Percentiles rank a stretch among this genome's conserved stretches.
These are phyloP conservation scores for Clupea harengus DNA, from an alignment of 2,113 vertebrate genomes.

Conservation along the genomic window DNA sequence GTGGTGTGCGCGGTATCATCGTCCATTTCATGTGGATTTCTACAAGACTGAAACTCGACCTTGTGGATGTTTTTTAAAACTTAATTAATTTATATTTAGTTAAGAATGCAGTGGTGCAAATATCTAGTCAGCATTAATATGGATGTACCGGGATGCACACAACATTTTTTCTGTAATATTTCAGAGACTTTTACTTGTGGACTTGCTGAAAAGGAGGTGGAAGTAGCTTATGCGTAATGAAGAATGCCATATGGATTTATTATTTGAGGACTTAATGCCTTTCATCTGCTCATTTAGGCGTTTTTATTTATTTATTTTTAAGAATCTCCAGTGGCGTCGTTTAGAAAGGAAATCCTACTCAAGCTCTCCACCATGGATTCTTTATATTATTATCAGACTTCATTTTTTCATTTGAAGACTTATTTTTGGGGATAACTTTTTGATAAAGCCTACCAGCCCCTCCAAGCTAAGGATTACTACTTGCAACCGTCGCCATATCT, in stretches of 20 bases:
- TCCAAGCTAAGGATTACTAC: conserved; percentile 47
- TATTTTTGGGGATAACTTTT: conserved; percentile 44
- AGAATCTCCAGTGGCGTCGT: neutral
- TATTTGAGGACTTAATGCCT: neutral
- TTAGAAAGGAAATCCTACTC: neutral
- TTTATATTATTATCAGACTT: neutral
- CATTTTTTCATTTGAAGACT: conserved; percentile 14
- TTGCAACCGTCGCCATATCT: conserved; percentile 14
- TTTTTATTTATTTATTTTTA: neutral
- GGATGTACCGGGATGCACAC: neutral
- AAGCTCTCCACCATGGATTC: neutral
- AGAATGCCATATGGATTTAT: conserved; percentile 3
- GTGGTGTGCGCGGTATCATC: neutral
- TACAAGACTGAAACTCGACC: neutral
- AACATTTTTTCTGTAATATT: no score
- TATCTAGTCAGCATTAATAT: neutral
- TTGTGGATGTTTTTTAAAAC: neutral
- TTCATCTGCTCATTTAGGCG: neutral
- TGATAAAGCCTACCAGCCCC: conserved; percentile 46
- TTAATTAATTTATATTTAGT: neutral
- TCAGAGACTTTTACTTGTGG: neutral
- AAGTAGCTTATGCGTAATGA: neutral
- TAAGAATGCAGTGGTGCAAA: neutral
- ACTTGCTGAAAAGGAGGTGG: neutral
- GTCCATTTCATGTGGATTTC: neutral